Conservation (phyloP, 2,797 vertebrate genomes). For the Gadopsis bispinosus region DNA sequence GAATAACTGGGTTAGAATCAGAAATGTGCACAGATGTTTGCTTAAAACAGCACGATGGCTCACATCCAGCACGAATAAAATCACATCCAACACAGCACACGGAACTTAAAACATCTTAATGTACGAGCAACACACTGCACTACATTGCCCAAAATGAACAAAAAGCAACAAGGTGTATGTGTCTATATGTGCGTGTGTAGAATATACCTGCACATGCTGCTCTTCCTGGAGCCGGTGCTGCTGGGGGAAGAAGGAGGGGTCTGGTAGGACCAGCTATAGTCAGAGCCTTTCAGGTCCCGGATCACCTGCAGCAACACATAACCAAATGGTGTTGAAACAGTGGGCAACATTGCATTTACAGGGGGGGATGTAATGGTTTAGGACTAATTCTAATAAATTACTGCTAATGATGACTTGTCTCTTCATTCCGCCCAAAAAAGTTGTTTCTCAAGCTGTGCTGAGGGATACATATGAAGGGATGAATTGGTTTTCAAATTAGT, state of each 20-base stretch:
- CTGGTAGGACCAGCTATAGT: slow-evolving; percentile 98
- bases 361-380: not conserved
- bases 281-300: slow-evolving; percentile 96
- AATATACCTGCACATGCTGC: slow-evolving; percentile 96
- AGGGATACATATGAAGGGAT: not conserved
- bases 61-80: slow-evolving; percentile 8
- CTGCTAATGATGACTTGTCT: not conserved
- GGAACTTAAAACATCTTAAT: not conserved
- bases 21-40: not conserved
- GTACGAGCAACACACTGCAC: not conserved
- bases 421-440: not conserved
- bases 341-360: not conserved
- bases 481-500: not conserved
- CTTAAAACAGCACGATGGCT: slow-evolving; percentile 2
- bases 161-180: not conserved
- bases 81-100: not conserved
- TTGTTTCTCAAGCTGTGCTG: slow-evolving; percentile 15
- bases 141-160: not conserved
- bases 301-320: slow-evolving; percentile 88
- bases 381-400: not conserved
- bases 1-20: slow-evolving; percentile 1
- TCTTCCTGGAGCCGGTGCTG: slow-evolving; percentile 94
- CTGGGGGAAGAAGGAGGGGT: slow-evolving; percentile 96
- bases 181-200: not conserved
- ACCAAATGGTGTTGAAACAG: slow-evolving; percentile 9